Evolutionary conservation across 2,888 invertebrate genomes (phyloP).

Genomic region (Drosophila emarginata): DNA sequence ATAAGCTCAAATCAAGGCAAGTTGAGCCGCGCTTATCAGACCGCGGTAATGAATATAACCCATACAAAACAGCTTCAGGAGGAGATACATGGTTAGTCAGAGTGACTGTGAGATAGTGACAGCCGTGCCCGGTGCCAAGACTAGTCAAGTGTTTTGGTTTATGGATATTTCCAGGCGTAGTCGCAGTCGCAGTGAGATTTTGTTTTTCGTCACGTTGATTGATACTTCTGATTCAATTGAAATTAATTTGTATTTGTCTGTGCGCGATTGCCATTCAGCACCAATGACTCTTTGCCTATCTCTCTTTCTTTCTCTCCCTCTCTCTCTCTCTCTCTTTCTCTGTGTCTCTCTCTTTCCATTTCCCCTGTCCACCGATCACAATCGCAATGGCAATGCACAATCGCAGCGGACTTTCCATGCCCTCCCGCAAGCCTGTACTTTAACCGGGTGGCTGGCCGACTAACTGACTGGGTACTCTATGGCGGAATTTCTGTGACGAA

Average conservation of each 20-base stretch:
- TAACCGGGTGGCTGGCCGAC: conserved; percentile 47
- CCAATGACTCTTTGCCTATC: conserved; percentile 17
- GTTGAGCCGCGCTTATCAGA: conserved; percentile 57
- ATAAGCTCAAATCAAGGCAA: conserved; percentile 13
- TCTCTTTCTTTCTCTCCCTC: background rate
- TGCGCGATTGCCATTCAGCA: conserved; percentile 52
- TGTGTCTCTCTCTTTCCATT: background rate
- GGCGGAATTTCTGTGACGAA: conserved; percentile 76
- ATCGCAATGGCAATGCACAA: conserved; percentile 18
- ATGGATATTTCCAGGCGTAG: background rate
- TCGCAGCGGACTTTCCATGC: conserved; percentile 23
- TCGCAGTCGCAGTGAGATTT: conserved; percentile 11
- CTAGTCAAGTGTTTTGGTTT: conserved; percentile 19
- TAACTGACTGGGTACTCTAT: conserved; percentile 24
- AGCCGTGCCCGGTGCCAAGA: conserved; percentile 8
- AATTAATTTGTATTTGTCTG: conserved; percentile 52
- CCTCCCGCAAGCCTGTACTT: conserved; percentile 46
- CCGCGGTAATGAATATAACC: conserved; percentile 31
- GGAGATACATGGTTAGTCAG: background rate
- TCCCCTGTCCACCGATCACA: background rate
- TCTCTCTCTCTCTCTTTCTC: too few species aligned
- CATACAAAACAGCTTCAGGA: conserved; percentile 19
- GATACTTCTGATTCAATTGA: conserved; percentile 65
- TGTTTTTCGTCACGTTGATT: conserved; percentile 40
- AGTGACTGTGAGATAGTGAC: conserved; percentile 14